Conservation (phyloP, 2,797 vertebrate species). For the Gymnoscopelus braueri region DNA sequence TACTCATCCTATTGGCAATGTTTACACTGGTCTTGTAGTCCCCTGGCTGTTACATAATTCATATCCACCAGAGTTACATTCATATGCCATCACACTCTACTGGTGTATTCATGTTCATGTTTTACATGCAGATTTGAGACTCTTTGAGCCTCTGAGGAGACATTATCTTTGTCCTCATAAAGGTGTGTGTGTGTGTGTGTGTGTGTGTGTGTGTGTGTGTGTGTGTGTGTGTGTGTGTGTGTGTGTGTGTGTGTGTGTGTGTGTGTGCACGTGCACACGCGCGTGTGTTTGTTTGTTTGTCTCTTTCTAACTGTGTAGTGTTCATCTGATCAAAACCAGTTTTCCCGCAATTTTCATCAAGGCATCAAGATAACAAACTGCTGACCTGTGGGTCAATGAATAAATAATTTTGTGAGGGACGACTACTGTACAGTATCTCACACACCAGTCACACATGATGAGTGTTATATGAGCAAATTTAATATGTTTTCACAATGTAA, state of each 20-base stretch:
- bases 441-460: slow-evolving; percentile 50
- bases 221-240: slow-evolving; percentile 19
- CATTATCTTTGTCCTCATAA: slow-evolving; percentile 54
- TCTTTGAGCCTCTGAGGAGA: slow-evolving; percentile 46
- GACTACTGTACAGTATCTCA: slow-evolving; percentile 30
- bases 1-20: slow-evolving; percentile 33
- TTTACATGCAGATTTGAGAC: slow-evolving; percentile 60
- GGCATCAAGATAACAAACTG: slow-evolving; percentile 69
- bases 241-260: slow-evolving; percentile 50
- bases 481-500: slow-evolving; percentile 17
- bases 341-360: slow-evolving; percentile 65
- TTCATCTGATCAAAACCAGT: slow-evolving; percentile 71
- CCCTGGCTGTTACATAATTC: slow-evolving; percentile 41
- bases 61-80: slow-evolving; percentile 29
- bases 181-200: slow-evolving; percentile 17
- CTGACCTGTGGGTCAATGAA: slow-evolving; percentile 70
- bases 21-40: slow-evolving; percentile 44
- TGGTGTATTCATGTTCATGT: slow-evolving; percentile 22
- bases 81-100: slow-evolving; percentile 31
- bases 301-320: not conserved
- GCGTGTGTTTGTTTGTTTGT: not conserved
- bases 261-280: not conserved
- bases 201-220: slow-evolving; percentile 19
- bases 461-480: slow-evolving; percentile 30
- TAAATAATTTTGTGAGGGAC: slow-evolving; percentile 57